A percentile compares a stretch with the other conserved stretches of the same genome.
phyloP scores from a whole-genome alignment of 2,113 vertebrate species.

The Hucho hucho region DNA sequence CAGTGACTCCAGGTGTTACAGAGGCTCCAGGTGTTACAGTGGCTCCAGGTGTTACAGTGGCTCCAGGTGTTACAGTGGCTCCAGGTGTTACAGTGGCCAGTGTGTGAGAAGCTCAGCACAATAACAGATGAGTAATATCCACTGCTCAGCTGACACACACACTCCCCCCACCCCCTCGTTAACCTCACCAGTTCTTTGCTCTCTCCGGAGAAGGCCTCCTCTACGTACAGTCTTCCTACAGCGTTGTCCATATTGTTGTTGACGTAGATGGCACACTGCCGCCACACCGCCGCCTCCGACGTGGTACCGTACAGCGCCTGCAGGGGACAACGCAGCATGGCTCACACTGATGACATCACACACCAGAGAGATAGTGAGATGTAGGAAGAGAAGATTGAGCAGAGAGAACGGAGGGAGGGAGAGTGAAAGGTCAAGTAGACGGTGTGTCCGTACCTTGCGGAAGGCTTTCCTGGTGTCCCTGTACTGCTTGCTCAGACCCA shows the following conservation, averaged over 20 bases:
- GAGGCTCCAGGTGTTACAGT: too few relatives aligned
- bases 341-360: background rate
- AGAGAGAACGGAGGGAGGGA: background rate
- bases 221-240: slow-evolving; percentile 87
- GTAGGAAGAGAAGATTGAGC: background rate
- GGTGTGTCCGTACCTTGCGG: slow-evolving; percentile 79
- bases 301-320: slow-evolving; percentile 89
- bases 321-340: slow-evolving; percentile 24
- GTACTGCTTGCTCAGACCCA: slow-evolving; percentile 86
- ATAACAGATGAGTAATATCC: too few relatives aligned
- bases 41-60: too few relatives aligned
- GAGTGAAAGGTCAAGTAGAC: background rate
- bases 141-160: too few relatives aligned
- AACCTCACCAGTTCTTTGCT: slow-evolving; percentile 90
- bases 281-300: slow-evolving; percentile 84
- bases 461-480: slow-evolving; percentile 89
- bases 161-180: background rate
- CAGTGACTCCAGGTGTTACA: too few relatives aligned
- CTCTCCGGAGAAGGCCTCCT: slow-evolving; percentile 89
- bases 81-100: too few relatives aligned
- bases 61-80: too few relatives aligned
- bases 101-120: too few relatives aligned
- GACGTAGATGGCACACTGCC: slow-evolving; percentile 90
- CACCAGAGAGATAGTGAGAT: background rate
- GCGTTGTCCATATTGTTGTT: slow-evolving; percentile 88